phyloP scores from a whole-genome alignment of 2,797 vertebrate genomes.

The Sebastes variabilis region DNA sequence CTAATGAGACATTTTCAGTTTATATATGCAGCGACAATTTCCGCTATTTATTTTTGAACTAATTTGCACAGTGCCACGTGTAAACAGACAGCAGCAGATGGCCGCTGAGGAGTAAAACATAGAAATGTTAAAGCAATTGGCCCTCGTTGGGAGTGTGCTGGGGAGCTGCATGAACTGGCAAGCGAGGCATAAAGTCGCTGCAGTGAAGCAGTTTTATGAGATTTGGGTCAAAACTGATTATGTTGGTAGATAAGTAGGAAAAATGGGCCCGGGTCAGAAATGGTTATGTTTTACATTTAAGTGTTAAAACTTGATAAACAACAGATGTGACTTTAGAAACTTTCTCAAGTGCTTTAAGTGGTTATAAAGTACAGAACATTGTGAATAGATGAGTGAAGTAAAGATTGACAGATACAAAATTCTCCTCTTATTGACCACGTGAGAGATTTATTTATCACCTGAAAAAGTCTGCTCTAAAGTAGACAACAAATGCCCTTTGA shows the following conservation, averaged over 20 bases:
- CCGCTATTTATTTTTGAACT: slow-evolving; percentile 27
- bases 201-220: slow-evolving; percentile 3
- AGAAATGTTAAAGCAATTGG: slow-evolving; percentile 17
- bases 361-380: neutral
- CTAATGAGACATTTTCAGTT: slow-evolving; percentile 42
- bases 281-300: neutral
- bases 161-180: slow-evolving; percentile 14
- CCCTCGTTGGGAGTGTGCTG: neutral
- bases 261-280: neutral
- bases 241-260: neutral
- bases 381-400: neutral
- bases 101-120: slow-evolving; percentile 17
- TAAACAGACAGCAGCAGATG: slow-evolving; percentile 40
- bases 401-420: neutral
- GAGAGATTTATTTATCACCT: neutral
- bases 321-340: neutral
- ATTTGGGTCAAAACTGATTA: slow-evolving; percentile 8
- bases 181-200: neutral
- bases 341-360: neutral
- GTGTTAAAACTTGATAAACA: neutral
- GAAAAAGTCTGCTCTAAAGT: neutral
- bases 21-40: slow-evolving; percentile 7
- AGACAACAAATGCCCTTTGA: slow-evolving; percentile 25
- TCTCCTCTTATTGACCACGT: neutral
- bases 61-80: slow-evolving; percentile 33